Conservation (phyloP, 2,797 vertebrate species). For the Paedocypris micromegethes region DNA sequence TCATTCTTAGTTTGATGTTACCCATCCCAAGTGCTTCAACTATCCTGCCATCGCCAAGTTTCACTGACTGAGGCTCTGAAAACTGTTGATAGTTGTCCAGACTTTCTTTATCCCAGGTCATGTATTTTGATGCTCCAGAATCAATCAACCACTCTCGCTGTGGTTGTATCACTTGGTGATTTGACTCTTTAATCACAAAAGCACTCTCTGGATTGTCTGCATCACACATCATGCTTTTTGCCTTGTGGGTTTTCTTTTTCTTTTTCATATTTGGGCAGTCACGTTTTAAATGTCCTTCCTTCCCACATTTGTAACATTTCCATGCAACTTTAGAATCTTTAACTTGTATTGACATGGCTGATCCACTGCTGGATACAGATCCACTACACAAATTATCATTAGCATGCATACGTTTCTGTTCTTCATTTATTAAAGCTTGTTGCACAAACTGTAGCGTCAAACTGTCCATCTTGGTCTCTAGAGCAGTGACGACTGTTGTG, state of each 20-base stretch:
- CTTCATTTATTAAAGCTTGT: constrained; percentile 39
- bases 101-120: constrained; percentile 38
- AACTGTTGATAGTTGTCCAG: constrained; percentile 40
- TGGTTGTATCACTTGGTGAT: background rate
- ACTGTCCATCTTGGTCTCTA: constrained; percentile 42
- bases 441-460: constrained; percentile 39
- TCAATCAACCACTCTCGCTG: constrained; percentile 40
- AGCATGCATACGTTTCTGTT: constrained; percentile 21
- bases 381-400: background rate
- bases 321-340: no score
- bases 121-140: constrained; percentile 50
- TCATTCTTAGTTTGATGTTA: constrained; percentile 37
- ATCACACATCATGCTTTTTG: constrained; percentile 36
- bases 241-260: constrained; percentile 4
- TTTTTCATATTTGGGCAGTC: constrained; percentile 39
- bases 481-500: constrained; percentile 40
- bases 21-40: constrained; percentile 32
- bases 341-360: constrained; percentile 37
- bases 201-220: constrained; percentile 21
- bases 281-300: constrained; percentile 42
- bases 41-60: constrained; percentile 41
- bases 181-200: constrained; percentile 24
- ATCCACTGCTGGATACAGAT: constrained; percentile 6
- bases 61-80: constrained; percentile 38
- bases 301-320: constrained; percentile 41